These are phyloP conservation scores for Cyphotilapia sp. DNA, from an alignment of 2,113 vertebrate genomes.

Conservation along the genomic window DNA sequence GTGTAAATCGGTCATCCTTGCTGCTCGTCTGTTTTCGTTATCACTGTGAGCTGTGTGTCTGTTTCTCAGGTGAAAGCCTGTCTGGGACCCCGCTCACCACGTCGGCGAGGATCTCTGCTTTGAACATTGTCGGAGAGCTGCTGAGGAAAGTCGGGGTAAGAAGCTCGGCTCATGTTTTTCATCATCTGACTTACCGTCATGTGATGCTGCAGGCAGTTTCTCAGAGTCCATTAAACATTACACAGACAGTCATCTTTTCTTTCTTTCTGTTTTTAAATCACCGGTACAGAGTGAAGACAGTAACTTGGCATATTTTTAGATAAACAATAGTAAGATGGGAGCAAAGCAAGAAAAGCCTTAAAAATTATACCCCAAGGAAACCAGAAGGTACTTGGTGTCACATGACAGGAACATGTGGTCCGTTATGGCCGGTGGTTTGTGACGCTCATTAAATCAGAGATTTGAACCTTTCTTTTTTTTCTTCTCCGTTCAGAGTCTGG, in stretches of 20 bases:
- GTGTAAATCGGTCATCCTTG: rapidly evolving
- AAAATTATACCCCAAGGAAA: rapidly evolving
- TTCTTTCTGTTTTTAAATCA: background rate
- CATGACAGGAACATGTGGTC: background rate
- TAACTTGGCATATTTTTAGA: background rate
- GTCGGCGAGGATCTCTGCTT: conserved; percentile 86
- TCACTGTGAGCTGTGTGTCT: background rate
- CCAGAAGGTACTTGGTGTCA: rapidly evolving
- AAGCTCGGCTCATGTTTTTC: background rate
- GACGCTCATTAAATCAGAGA: background rate
- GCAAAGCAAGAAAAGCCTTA: background rate
- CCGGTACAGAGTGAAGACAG: background rate
- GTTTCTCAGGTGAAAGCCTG: conserved; percentile 66
- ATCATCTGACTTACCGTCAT: background rate
- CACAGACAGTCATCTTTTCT: background rate
- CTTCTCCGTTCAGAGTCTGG: conserved; percentile 75
- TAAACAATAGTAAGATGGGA: background rate
- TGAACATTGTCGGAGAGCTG: conserved; percentile 92
- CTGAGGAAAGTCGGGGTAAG: conserved; percentile 94
- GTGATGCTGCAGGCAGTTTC: background rate
- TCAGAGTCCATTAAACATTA: background rate
- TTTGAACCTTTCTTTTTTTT: background rate
- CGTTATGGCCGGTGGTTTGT: background rate
- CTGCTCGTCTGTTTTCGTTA: background rate
- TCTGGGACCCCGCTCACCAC: conserved; percentile 80